These are phyloP conservation scores for Euplagia quadripunctaria DNA, from an alignment of 2,888 invertebrate species.

Conservation along the genomic window DNA sequence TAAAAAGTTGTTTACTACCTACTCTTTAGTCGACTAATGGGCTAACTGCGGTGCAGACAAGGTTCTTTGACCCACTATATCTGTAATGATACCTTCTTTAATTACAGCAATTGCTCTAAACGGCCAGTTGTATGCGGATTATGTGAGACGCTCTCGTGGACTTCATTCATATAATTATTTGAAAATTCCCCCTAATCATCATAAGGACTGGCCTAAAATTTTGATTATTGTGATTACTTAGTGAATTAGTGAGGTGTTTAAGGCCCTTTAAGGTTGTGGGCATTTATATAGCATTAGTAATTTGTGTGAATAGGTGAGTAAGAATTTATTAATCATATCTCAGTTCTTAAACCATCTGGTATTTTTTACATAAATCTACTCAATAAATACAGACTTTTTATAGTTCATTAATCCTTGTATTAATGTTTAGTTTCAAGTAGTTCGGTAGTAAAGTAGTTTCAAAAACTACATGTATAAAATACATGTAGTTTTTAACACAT, in stretches of 20 bases:
- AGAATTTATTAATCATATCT: background rate
- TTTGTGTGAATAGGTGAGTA: background rate
- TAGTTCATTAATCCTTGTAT: no score
- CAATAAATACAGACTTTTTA: background rate
- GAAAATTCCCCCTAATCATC: constrained; percentile 37
- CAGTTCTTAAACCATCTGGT: background rate
- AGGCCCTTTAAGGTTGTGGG: background rate
- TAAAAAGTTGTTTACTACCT: background rate
- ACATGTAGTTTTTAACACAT: no score
- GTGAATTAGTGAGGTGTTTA: constrained; percentile 21
- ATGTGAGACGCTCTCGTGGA: constrained; percentile 33
- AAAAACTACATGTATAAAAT: no score
- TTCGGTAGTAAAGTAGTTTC: no score
- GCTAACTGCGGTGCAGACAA: constrained; percentile 17
- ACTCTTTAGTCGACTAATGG: constrained; percentile 22
- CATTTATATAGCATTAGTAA: constrained; percentile 1
- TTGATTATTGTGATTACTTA: constrained; percentile 35
- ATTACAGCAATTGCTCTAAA: constrained; percentile 56
- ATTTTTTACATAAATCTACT: background rate
- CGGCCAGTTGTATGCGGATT: constrained; percentile 45
- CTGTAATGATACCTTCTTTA: constrained; percentile 49
- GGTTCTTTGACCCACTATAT: constrained; percentile 40
- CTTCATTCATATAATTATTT: constrained; percentile 26
- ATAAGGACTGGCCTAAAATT: constrained; percentile 49
- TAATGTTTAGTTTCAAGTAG: no score